phyloP scores from a whole-genome alignment of 2,113 vertebrate genomes.

The Cephalopterus ornatus region DNA sequence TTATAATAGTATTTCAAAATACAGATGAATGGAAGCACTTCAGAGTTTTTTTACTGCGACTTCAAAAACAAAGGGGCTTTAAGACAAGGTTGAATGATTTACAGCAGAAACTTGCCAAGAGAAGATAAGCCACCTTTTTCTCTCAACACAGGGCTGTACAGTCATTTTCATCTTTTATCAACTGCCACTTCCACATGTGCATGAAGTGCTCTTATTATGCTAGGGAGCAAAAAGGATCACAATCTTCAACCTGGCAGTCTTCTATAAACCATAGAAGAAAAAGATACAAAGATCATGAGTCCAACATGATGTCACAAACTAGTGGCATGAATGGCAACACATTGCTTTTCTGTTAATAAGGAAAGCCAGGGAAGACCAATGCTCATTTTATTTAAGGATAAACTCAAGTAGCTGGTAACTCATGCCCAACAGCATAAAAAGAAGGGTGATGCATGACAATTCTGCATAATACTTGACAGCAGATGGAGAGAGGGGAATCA shows the following conservation, averaged over 20 bases:
- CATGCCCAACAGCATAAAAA: not conserved
- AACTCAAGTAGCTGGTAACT: not conserved
- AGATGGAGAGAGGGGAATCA: rapidly evolving
- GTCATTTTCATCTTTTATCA: not conserved
- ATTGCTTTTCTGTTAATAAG: not conserved
- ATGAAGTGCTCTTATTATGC: not conserved
- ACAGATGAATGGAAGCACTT: not conserved
- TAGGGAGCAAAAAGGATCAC: not conserved
- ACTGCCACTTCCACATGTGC: not conserved
- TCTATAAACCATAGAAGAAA: not conserved
- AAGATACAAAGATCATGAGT: not conserved
- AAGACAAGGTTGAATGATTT: slow-evolving; percentile 12
- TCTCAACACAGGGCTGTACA: not conserved
- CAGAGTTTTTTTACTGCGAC: not conserved
- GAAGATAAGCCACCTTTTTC: not conserved
- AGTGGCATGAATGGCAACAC: not conserved
- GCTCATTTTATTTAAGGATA: not conserved
- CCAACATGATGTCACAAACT: not conserved
- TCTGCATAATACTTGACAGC: not conserved
- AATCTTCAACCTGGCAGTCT: not conserved
- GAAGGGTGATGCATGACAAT: not conserved
- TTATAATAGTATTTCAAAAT: slow-evolving; percentile 5
- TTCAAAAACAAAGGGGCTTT: not conserved
- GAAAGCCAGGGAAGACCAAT: not conserved
- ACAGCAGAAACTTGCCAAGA: not conserved